phyloP scores from a whole-genome alignment of 2,797 vertebrate species.

The Cephalopachus bancanus region DNA sequence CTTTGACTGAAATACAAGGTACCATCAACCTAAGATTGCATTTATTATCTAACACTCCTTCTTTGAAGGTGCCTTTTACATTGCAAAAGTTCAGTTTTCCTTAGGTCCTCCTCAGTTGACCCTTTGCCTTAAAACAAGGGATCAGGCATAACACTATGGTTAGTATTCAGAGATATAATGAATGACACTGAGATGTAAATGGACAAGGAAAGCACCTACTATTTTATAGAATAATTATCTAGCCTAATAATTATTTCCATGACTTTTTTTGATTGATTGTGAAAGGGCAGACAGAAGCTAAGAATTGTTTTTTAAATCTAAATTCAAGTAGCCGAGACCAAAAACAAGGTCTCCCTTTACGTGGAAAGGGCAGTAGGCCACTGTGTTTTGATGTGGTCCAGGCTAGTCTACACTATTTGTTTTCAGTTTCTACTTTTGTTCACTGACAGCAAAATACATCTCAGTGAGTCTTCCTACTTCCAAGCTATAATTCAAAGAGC shows the following conservation, averaged over 20 bases:
- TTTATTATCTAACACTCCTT: slow-evolving; percentile 82
- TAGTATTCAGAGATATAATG: slow-evolving; percentile 84
- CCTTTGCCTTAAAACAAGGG: slow-evolving; percentile 84
- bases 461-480: slow-evolving; percentile 77
- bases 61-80: slow-evolving; percentile 84
- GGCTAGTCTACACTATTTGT: slow-evolving; percentile 78
- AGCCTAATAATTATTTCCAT: slow-evolving; percentile 87
- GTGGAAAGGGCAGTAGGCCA: slow-evolving; percentile 62
- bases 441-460: slow-evolving; percentile 75
- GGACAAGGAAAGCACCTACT: slow-evolving; percentile 83
- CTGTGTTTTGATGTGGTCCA: slow-evolving; percentile 69
- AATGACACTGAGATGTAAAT: slow-evolving; percentile 84
- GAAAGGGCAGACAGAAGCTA: slow-evolving; percentile 85
- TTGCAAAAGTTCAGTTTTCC: slow-evolving; percentile 83
- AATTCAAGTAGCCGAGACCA: slow-evolving; percentile 76
- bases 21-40: slow-evolving; percentile 60
- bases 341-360: slow-evolving; percentile 60
- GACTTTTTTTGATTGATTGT: slow-evolving; percentile 86
- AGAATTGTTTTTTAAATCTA: slow-evolving; percentile 83
- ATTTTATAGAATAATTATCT: slow-evolving; percentile 88
- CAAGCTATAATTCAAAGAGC: slow-evolving; percentile 72
- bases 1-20: slow-evolving; percentile 72
- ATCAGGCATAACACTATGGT: slow-evolving; percentile 83
- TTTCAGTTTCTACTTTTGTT: slow-evolving; percentile 74
- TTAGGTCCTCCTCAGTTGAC: slow-evolving; percentile 79